Evolutionary conservation across 2,888 invertebrate species (phyloP), one percentile per base, ranked within the genome.

Genomic region (Sympetrum striolatum): DNA sequence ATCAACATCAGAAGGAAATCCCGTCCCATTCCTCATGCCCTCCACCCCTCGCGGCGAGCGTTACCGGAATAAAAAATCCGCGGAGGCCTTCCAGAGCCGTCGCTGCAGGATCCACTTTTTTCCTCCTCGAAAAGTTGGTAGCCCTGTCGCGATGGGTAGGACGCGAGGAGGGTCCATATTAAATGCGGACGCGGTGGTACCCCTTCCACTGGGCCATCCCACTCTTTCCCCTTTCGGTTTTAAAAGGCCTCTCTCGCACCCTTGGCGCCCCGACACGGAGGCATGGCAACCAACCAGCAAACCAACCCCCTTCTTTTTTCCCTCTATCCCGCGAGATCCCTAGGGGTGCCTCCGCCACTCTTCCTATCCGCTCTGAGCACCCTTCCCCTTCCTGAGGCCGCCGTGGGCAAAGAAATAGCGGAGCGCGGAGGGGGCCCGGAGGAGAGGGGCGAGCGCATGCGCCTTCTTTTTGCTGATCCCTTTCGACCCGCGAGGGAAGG

Each of bases 111-210:
- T 73, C 31, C 73, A 31, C 73, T 14, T 73, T n/a, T 73, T 73
- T 73, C 64, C 25, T 73, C 73, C 25, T 31, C 48, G 18, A 53
- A 81, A 81, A 48, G 86, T 22, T 86, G 86, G 60, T 22, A 86
- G 2, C 64, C 86, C n/a, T 86, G 86, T 10, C 22, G 48, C 58
- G 82, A 53, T 35, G n/a, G 81, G 81, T n/a, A 53, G 44, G n/a
- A 48, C 39, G 37, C 82, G 82, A 37, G 86, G 10, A 86, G 86
- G 86, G 86, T 86, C 86, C 86, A 86, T 86, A 86, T 86, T 60
- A 86, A 86, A 86, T 86, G 86, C 86, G 86, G 86, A 82, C 82
- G 53, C 80, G 31, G 39, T 39, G 6, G 35, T 25, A 48, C 53
- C 48, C 86, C 86, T 48, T 60, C 73, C 73, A 25, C 73, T 10